A percentile compares a stretch with the other conserved stretches of the same genome.
These are phyloP conservation scores for Patiria pectinifera DNA, from an alignment of 53 echinoderm and acorn worm genomes.

Conservation along the genomic window DNA sequence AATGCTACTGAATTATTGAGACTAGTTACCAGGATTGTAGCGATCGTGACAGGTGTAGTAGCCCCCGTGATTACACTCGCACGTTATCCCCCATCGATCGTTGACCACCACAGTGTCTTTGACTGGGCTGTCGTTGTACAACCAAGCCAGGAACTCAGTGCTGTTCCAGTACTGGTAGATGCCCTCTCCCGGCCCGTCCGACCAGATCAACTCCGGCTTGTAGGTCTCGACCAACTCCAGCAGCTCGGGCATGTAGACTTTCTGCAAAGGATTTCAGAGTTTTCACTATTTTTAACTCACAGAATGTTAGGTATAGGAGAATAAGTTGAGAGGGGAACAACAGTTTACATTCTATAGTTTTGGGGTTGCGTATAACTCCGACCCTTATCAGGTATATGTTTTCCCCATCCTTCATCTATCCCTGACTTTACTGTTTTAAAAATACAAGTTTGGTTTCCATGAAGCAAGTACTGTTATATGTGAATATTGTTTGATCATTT, in stretches of 20 bases:
- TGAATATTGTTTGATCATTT: no score
- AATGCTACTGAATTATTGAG: no score
- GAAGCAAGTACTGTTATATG: no score
- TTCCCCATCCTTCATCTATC: no score
- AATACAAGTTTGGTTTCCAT: no score
- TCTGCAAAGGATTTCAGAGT: constrained; percentile 38
- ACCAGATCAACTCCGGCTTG: constrained; percentile 81
- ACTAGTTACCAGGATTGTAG: constrained; percentile 79
- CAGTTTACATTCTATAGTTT: no score
- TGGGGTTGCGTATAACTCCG: no score
- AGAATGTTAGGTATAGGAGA: no score
- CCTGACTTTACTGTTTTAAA: no score
- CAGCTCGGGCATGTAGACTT: constrained; percentile 78
- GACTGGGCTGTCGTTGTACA: constrained; percentile 88
- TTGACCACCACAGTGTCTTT: constrained; percentile 90
- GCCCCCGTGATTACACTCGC: constrained; percentile 89
- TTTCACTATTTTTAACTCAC: no score
- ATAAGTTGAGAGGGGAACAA: no score
- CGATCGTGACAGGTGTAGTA: constrained; percentile 85
- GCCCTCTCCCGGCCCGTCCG: constrained; percentile 82
- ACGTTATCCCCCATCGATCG: constrained; percentile 80
- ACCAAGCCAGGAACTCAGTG: constrained; percentile 89
- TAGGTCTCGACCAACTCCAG: constrained; percentile 80
- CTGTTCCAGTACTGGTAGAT: constrained; percentile 79
- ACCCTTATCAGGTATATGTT: no score